Evolutionary conservation across 2,888 invertebrate species (phyloP).

Genomic region (Agrenia bidenticulata): DNA sequence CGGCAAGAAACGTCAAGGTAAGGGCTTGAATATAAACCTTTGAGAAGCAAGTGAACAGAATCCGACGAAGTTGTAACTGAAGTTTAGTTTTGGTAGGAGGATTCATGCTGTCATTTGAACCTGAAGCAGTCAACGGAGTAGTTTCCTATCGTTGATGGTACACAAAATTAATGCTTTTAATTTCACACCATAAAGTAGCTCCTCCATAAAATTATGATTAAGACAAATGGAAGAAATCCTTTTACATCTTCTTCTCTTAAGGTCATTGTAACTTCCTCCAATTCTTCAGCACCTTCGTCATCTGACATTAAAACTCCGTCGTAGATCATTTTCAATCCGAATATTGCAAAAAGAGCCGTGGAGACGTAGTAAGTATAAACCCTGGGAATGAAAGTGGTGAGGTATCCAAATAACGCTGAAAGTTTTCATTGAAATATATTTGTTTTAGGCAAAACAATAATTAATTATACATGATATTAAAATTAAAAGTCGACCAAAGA

Average conservation of each 20-base stretch:
- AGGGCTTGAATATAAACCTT: constrained; percentile 64
- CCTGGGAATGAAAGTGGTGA: constrained; percentile 89
- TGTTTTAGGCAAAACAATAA: too few relatives aligned
- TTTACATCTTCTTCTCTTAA: constrained; percentile 87
- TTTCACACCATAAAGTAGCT: background rate
- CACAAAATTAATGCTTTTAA: background rate
- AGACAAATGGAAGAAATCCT: background rate
- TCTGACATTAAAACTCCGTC: constrained; percentile 94
- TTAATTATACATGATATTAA: background rate
- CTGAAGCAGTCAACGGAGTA: constrained; percentile 26
- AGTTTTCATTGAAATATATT: too few relatives aligned
- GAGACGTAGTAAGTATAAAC: constrained; percentile 93
- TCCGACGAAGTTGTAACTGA: constrained; percentile 33
- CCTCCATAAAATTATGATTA: too few relatives aligned
- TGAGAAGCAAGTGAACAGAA: constrained; percentile 45
- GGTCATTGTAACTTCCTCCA: constrained; percentile 95
- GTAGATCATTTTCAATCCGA: constrained; percentile 96
- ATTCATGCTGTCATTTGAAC: background rate
- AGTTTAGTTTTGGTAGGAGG: constrained; percentile 23
- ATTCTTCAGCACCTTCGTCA: constrained; percentile 89
- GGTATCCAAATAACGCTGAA: constrained; percentile 82
- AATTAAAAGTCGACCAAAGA: constrained; percentile 3
- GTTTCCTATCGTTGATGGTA: too few relatives aligned
- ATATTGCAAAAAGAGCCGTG: constrained; percentile 90
- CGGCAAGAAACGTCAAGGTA: constrained; percentile 94